These are phyloP conservation scores for Chironomus tentans DNA, from an alignment of 2,888 invertebrate genomes.

Conservation along the genomic window DNA sequence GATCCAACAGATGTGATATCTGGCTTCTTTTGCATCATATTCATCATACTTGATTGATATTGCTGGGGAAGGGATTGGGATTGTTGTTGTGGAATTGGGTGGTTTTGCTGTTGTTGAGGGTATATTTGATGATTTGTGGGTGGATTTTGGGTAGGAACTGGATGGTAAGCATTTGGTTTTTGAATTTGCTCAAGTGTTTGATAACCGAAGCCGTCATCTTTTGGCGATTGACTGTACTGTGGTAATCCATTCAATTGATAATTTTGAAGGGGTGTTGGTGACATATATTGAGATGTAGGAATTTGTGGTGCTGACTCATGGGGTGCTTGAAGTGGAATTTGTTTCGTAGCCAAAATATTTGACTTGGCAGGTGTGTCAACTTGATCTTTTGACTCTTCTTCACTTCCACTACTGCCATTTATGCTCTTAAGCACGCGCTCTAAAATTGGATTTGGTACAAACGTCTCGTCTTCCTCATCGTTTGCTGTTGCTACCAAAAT, in stretches of 20 bases:
- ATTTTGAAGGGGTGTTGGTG: conserved; percentile 34
- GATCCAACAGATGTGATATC: conserved; percentile 34
- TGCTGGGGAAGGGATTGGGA: conserved; percentile 8
- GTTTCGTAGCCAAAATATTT: conserved; percentile 30
- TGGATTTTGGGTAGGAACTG: neutral
- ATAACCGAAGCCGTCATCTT: conserved; percentile 30
- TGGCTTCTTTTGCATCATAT: conserved; percentile 30
- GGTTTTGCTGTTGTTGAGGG: conserved; percentile 25
- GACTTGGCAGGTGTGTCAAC: conserved; percentile 26
- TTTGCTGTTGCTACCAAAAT: conserved; percentile 87
- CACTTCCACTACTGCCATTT: conserved; percentile 31
- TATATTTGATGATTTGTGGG: conserved; percentile 30
- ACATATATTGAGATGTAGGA: conserved; percentile 37
- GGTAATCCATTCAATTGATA: conserved; percentile 33
- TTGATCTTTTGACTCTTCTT: conserved; percentile 27
- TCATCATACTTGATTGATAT: conserved; percentile 12
- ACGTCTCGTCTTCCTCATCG: conserved; percentile 82
- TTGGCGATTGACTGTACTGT: neutral
- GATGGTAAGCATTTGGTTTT: neutral
- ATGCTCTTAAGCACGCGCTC: conserved; percentile 61
- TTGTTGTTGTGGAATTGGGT: conserved; percentile 31
- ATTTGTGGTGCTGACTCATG: conserved; percentile 40
- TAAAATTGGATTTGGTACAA: conserved; percentile 82
- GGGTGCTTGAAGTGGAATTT: conserved; percentile 34
- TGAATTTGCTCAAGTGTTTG: conserved; percentile 16